A percentile compares a stretch with the other conserved stretches of the same genome.
Evolutionary conservation across 1,140 invertebrate species (phyloP).

Genomic region (Neodiprion fabricii): DNA sequence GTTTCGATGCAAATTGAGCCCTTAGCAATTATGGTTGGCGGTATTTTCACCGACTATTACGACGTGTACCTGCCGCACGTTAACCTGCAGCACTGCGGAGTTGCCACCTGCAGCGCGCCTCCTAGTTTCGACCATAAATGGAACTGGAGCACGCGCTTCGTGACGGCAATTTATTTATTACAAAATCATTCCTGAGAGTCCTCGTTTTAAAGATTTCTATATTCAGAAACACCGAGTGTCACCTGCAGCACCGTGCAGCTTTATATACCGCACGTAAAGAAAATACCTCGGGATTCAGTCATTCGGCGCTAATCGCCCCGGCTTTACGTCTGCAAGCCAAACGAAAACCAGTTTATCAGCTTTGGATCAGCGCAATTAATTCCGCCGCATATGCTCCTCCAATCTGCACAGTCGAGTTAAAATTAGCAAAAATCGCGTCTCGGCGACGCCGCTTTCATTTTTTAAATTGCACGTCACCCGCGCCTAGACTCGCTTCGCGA

Average conservation of each 20-base stretch:
- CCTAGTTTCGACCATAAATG: slow-evolving; percentile 50
- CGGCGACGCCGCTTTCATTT: not conserved
- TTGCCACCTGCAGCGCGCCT: slow-evolving; percentile 1
- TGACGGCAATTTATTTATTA: slow-evolving; percentile 8
- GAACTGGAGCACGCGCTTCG: slow-evolving; percentile 49
- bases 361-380: slow-evolving; percentile 3
- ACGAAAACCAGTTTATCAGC: not conserved
- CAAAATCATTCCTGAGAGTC: slow-evolving; percentile 1
- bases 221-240: not conserved
- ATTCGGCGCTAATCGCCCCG: too few species aligned
- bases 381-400: not conserved
- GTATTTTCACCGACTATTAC: slow-evolving; percentile 5
- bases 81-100: not conserved
- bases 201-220: slow-evolving; percentile 7
- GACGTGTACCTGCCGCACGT: not conserved
- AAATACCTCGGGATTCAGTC: slow-evolving; percentile 4
- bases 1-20: slow-evolving; percentile 3
- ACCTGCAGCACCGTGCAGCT: not conserved
- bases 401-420: not conserved
- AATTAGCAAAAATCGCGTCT: not conserved
- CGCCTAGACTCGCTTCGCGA: not conserved
- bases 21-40: slow-evolving; percentile 4
- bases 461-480: not conserved
- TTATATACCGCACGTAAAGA: not conserved
- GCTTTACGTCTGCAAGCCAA: not conserved